Evolutionary conservation across 2,113 vertebrate species (phyloP).

Genomic region (Procavia capensis): DNA sequence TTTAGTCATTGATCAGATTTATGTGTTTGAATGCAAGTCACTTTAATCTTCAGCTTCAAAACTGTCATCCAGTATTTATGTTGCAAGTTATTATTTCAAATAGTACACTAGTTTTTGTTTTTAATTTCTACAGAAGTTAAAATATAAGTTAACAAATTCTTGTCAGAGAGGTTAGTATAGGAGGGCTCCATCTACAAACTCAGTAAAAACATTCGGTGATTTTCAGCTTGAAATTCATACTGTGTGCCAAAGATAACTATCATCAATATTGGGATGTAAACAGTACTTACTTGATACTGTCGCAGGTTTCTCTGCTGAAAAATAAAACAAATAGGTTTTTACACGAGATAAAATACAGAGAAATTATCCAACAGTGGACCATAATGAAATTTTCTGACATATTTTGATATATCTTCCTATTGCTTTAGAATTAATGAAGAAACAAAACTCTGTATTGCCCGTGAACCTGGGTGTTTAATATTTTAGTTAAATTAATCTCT

Average conservation of each 20-base stretch:
- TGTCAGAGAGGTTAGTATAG: neutral
- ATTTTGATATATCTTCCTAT: neutral
- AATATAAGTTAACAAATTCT: conserved; percentile 7
- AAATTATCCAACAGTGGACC: neutral
- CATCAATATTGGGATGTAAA: neutral
- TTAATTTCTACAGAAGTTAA: neutral
- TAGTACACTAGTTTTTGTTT: neutral
- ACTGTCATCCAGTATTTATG: neutral
- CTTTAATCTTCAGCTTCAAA: neutral
- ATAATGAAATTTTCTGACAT: neutral
- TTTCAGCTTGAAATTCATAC: conserved; percentile 11
- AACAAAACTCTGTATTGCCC: neutral
- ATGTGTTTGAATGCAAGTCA: conserved; percentile 39
- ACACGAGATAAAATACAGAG: conserved; percentile 55
- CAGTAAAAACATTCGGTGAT: conserved; percentile 35
- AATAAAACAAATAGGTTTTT: conserved; percentile 47
- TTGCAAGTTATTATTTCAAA: conserved; percentile 28
- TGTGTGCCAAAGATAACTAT: neutral
- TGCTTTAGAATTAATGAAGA: neutral
- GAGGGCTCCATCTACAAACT: neutral
- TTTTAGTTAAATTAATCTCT: neutral
- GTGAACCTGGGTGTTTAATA: neutral
- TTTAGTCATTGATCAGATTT: neutral
- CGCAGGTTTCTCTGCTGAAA: conserved; percentile 66
- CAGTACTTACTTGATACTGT: conserved; percentile 69